These are phyloP conservation scores for Bombus impatiens DNA, from an alignment of 1,140 invertebrate species.

Conservation along the genomic window DNA sequence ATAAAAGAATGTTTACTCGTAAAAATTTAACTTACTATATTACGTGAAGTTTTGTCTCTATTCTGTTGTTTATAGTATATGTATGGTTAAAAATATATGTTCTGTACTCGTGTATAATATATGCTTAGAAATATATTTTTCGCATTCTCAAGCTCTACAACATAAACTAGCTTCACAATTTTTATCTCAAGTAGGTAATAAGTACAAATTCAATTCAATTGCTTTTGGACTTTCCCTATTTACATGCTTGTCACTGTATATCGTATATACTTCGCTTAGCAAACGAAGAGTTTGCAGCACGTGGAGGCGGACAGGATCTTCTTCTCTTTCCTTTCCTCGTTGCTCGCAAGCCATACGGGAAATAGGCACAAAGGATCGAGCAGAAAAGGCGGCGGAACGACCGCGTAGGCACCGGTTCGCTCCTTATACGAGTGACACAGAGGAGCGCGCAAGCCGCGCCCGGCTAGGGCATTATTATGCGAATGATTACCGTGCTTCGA, in stretches of 20 bases:
- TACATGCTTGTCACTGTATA: constrained; percentile 1
- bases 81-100: too few species aligned
- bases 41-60: too few species aligned
- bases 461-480: constrained; percentile 63
- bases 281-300: constrained; percentile 31
- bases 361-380: constrained; percentile 38
- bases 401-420: constrained; percentile 64
- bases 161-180: not conserved
- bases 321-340: constrained; percentile 34
- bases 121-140: too few species aligned
- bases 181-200: not conserved
- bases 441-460: constrained; percentile 39
- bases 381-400: constrained; percentile 21
- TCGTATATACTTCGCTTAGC: not conserved
- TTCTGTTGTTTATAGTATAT: too few species aligned
- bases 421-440: constrained; percentile 75
- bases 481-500: constrained; percentile 64
- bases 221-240: not conserved
- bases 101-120: too few species aligned
- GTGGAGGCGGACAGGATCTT: constrained; percentile 74
- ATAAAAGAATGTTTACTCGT: too few species aligned
- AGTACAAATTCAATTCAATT: not conserved
- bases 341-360: not conserved
- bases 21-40: too few species aligned
- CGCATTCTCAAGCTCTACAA: too few species aligned